Conservation (phyloP, 2,888 invertebrate genomes). For the Volucella inanis region DNA sequence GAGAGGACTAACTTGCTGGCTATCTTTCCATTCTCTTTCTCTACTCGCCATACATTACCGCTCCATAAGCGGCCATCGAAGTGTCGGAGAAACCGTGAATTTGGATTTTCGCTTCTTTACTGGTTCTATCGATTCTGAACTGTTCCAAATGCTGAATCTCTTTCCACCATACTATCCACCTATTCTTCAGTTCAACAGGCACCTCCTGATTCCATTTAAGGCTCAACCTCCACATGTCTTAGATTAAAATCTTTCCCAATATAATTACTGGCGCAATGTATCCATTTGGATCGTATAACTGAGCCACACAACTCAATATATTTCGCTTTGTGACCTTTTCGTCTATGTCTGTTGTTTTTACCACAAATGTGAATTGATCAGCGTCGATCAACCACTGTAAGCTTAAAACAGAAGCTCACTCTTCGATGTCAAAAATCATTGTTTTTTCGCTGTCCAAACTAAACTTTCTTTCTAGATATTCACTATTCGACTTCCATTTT, state of each 20-base stretch:
- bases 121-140: slow-evolving; percentile 12
- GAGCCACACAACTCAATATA: slow-evolving; percentile 33
- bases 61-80: slow-evolving; percentile 5
- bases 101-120: background rate
- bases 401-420: slow-evolving; percentile 26
- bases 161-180: slow-evolving; percentile 20
- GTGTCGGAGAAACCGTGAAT: slow-evolving; percentile 13
- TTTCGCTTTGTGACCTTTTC: slow-evolving; percentile 26
- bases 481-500: too few species aligned
- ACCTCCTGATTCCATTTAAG: slow-evolving; percentile 18
- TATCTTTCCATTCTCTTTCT: slow-evolving; percentile 9
- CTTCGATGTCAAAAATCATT: background rate
- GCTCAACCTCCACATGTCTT: slow-evolving; percentile 31
- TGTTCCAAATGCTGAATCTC: background rate
- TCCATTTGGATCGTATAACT: slow-evolving; percentile 39
- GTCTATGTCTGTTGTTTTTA: slow-evolving; percentile 1
- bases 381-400: slow-evolving; percentile 21
- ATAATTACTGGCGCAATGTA: slow-evolving; percentile 28
- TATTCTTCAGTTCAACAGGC: too few species aligned
- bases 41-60: slow-evolving; percentile 14
- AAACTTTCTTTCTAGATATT: too few species aligned
- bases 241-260: slow-evolving; percentile 30
- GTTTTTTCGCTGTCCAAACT: too few species aligned
- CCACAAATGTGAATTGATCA: slow-evolving; percentile 26
- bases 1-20: background rate